These are phyloP conservation scores for Gymnodraco acuticeps DNA, from an alignment of 2,797 vertebrate species.

Conservation along the genomic window DNA sequence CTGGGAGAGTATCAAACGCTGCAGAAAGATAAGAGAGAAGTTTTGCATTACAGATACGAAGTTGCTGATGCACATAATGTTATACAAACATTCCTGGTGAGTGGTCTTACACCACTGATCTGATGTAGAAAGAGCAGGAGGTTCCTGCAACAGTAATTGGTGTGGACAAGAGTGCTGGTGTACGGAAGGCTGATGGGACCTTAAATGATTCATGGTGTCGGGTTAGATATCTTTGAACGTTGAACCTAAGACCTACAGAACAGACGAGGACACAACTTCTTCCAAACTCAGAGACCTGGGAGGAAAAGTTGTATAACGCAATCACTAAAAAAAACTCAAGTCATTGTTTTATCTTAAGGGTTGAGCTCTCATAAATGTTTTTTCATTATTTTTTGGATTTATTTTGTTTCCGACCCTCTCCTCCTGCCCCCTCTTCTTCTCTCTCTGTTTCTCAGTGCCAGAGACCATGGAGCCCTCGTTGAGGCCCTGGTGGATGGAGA, in stretches of 20 bases:
- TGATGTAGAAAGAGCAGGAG: constrained; percentile 80
- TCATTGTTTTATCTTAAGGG: background rate
- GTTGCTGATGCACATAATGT: constrained; percentile 75
- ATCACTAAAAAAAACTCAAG: constrained; percentile 4
- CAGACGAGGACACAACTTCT: constrained; percentile 55
- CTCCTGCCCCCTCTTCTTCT: constrained; percentile 31
- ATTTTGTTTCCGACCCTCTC: constrained; percentile 30
- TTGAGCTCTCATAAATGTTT: background rate
- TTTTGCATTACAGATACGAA: constrained; percentile 58
- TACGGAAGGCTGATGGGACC: constrained; percentile 69
- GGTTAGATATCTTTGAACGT: constrained; percentile 77
- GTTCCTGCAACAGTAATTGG: constrained; percentile 75
- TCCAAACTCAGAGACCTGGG: constrained; percentile 31
- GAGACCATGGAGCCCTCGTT: constrained; percentile 81
- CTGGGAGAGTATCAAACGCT: constrained; percentile 35
- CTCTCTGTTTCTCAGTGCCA: constrained; percentile 79
- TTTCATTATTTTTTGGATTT: background rate
- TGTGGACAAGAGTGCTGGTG: constrained; percentile 75
- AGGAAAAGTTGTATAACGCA: constrained; percentile 42
- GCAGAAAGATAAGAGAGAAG: constrained; percentile 45
- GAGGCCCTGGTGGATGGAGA: constrained; percentile 93
- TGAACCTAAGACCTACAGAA: constrained; percentile 73
- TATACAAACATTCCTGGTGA: constrained; percentile 74
- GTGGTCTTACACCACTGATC: constrained; percentile 63
- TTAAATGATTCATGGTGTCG: constrained; percentile 81